Evolutionary conservation across 92 coral and sea anemone species (phyloP).

Genomic region (Virgularia gustaviana): DNA sequence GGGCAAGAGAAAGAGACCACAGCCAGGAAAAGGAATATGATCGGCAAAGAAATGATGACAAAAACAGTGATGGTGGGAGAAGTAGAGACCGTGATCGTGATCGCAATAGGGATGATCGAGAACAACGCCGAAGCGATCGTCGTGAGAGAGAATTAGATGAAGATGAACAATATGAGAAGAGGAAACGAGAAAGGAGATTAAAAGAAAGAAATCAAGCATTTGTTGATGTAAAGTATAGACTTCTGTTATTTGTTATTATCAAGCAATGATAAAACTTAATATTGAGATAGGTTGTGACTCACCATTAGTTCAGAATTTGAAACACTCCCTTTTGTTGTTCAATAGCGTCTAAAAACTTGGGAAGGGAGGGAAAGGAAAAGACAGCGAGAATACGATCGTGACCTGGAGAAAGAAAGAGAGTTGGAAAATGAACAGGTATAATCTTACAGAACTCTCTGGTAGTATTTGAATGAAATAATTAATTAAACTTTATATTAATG

Average conservation of each 20-base stretch:
- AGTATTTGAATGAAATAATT: not conserved
- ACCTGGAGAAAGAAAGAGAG: slow-evolving; percentile 89
- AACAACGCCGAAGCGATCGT: slow-evolving; percentile 57
- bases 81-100: slow-evolving; percentile 57
- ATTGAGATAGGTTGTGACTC: too few relatives aligned
- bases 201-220: slow-evolving; percentile 81
- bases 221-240: slow-evolving; percentile 60
- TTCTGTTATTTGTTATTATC: not conserved
- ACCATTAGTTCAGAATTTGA: not conserved
- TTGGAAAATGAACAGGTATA: slow-evolving; percentile 90
- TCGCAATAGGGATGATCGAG: slow-evolving; percentile 41
- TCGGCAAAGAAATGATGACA: slow-evolving; percentile 53
- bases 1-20: slow-evolving; percentile 28
- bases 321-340: not conserved
- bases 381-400: slow-evolving; percentile 90
- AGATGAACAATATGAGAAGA: slow-evolving; percentile 69
- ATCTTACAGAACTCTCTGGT: too few relatives aligned
- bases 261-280: not conserved
- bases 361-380: slow-evolving; percentile 85
- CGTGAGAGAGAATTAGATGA: slow-evolving; percentile 77
- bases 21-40: slow-evolving; percentile 65
- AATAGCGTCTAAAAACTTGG: slow-evolving; percentile 87
- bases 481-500: too few relatives aligned
- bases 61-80: slow-evolving; percentile 49
- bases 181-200: slow-evolving; percentile 78